Base-by-base conservation (phyloP, 1,140 invertebrate genomes). In the Tetramorium simillimum region DNA sequence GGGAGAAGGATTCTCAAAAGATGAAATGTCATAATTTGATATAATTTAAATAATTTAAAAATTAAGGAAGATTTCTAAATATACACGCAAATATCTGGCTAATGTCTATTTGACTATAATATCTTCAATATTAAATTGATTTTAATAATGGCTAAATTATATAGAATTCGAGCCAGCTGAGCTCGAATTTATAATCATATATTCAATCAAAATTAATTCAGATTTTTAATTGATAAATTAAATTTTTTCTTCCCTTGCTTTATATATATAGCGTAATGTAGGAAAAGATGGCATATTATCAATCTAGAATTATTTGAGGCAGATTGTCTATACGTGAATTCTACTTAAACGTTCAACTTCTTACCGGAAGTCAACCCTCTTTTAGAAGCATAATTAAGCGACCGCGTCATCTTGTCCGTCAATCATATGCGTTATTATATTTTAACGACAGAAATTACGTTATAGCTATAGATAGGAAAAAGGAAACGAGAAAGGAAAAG, bases 331-430 rank as follows among this genome's bases (percentile, higher is more conserved):
- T n/a, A 10, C 75, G 14, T 14, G 62, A 67, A 24, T 51, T 49
- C 51, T 46, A 9, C 18, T 28, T 33, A 49, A 78, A 69, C n/a
- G 18, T 40, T 80, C n/a, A 21, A 80, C 1, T 69, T 53, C 28
- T 51, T 56, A 56, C 12, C 49, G 37, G 49, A 81, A 70, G 24
- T 5, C 3, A 14, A 24, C 37, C 21, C 21, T 6, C 40, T 80
- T 69, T 70, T 53, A 40, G 62, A 69, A 24, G 3, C 37, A 70
- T 70, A 81, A 81, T 81, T 81, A 56, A 81, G 21, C 14, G 33
- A 10, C 37, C 58, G 21, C 16, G 51, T 67, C 43, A 37, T n/a
- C 9, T 2, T 10, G 43, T 28, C 33, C 9, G 63, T 14, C 46
- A 53, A 28, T 81, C 14, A 51, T 14, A 51, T 12, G 14, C 60